A percentile compares a stretch with the other conserved stretches of the same genome.
Evolutionary conservation across 2,113 vertebrate genomes (phyloP).

Genomic region (Tragelaphus imberbis): DNA sequence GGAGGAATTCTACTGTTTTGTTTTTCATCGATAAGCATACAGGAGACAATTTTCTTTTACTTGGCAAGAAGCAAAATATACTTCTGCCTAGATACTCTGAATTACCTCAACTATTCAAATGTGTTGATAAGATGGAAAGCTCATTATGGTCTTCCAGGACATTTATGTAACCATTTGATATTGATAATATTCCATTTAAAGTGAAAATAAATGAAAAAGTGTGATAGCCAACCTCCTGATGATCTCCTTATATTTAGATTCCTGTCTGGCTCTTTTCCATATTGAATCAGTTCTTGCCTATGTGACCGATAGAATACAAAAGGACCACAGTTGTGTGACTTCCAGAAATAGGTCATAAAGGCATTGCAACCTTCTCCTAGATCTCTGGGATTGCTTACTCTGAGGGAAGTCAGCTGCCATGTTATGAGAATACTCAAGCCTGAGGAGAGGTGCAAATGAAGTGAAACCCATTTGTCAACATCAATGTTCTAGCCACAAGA

Average conservation of each 20-base stretch:
- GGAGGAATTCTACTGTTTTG: background rate
- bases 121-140: background rate
- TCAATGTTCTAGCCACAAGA: background rate
- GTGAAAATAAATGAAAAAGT: background rate
- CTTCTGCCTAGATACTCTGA: background rate
- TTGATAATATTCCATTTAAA: background rate
- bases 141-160: background rate
- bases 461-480: background rate
- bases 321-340: background rate
- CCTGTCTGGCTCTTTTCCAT: background rate
- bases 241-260: background rate
- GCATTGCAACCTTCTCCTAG: background rate
- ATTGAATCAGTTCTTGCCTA: background rate
- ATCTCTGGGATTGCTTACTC: background rate
- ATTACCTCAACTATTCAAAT: background rate
- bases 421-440: no score
- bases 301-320: background rate
- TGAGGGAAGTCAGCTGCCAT: background rate
- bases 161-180: background rate
- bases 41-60: background rate
- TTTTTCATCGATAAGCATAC: background rate
- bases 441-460: background rate
- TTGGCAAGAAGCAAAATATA: background rate
- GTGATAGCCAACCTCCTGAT: background rate
- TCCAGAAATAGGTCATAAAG: background rate